Percentiles rank a stretch among this genome's conserved stretches.
phyloP scores from a whole-genome alignment of 2,113 vertebrate genomes.

The Vombatus ursinus region DNA sequence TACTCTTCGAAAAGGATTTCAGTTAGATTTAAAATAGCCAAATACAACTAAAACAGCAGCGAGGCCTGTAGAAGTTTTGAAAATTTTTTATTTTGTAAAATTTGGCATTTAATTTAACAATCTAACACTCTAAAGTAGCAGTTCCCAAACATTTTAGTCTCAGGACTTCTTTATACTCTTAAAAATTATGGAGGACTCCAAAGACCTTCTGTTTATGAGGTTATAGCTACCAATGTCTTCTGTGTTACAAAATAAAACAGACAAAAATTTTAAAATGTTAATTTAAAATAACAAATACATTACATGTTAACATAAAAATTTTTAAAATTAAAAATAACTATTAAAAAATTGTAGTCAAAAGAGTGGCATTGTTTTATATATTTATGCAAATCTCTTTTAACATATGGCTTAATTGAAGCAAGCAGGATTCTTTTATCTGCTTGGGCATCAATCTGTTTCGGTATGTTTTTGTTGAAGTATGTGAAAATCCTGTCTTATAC shows the following conservation, averaged over 20 bases:
- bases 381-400: background rate
- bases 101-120: background rate
- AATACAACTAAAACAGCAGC: background rate
- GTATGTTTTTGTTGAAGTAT: background rate
- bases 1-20: background rate
- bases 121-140: background rate
- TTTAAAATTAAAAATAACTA: background rate
- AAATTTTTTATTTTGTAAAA: conserved; percentile 9
- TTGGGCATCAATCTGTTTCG: background rate
- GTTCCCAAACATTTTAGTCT: background rate
- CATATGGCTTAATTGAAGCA: background rate
- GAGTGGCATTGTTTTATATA: background rate
- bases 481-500: background rate
- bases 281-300: background rate
- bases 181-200: background rate
- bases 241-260: background rate
- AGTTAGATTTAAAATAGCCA: background rate
- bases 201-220: background rate
- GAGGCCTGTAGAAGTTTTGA: background rate
- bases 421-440: background rate
- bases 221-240: background rate
- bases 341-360: background rate
- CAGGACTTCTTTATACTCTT: background rate
- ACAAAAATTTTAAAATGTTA: background rate
- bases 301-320: background rate